phyloP scores from a whole-genome alignment of 2,113 vertebrate genomes.

The Ctenomys sociabilis region DNA sequence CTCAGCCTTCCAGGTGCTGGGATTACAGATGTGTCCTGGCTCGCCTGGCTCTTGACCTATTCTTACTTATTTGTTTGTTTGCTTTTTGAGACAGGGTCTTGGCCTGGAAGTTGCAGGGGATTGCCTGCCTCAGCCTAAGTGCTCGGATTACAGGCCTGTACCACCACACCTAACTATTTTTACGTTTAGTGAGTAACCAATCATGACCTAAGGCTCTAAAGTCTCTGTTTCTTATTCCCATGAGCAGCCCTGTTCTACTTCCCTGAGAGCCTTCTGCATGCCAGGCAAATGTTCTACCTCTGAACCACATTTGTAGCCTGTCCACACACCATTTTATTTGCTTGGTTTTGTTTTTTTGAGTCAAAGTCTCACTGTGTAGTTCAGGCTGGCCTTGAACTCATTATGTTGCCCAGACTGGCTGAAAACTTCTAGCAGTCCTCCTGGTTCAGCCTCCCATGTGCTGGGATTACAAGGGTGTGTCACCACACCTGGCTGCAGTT shows the following conservation, averaged over 20 bases:
- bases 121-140: neutral
- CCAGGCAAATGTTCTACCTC: neutral
- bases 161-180: neutral
- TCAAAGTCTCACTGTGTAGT: neutral
- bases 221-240: neutral
- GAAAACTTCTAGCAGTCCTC: neutral
- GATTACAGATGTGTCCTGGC: neutral
- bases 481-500: neutral
- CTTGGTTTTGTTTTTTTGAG: neutral
- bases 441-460: neutral
- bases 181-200: neutral
- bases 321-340: neutral
- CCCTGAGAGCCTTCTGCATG: neutral
- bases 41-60: neutral
- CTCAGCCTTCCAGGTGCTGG: neutral
- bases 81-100: neutral
- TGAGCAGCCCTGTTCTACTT: neutral
- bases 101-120: neutral
- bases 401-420: neutral
- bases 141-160: neutral
- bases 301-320: neutral
- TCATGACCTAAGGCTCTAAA: neutral
- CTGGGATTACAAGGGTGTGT: neutral
- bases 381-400: neutral
- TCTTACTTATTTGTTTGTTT: neutral